Evolutionary conservation across 2,797 vertebrate genomes (phyloP).

Genomic region (Pantherophis vulpinus): DNA sequence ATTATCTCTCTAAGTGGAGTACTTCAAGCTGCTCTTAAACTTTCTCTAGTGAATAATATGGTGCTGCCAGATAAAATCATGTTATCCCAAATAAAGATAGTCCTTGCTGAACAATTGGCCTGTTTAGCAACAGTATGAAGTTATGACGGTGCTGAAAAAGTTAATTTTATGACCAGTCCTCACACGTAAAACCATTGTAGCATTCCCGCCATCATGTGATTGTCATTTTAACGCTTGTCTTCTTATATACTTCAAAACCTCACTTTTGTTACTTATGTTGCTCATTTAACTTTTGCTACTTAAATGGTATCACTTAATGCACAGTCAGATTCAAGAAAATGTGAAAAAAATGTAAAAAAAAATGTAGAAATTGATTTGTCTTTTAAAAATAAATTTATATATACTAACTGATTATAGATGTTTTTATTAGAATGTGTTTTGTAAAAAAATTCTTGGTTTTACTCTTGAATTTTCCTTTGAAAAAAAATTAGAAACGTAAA

Average conservation of each 20-base stretch:
- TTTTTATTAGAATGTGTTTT: too few relatives aligned
- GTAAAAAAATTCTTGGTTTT: too few relatives aligned
- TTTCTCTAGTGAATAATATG: background rate
- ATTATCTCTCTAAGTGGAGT: background rate
- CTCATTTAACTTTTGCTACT: background rate
- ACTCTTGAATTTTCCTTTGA: too few relatives aligned
- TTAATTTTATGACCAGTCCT: background rate
- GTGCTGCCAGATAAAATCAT: background rate
- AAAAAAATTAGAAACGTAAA: too few relatives aligned
- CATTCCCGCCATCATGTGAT: background rate
- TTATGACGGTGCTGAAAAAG: background rate
- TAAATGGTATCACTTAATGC: background rate
- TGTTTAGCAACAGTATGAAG: background rate
- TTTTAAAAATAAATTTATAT: too few relatives aligned
- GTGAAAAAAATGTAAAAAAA: too few relatives aligned
- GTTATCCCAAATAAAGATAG: background rate
- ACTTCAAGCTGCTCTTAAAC: background rate
- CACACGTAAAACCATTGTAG: background rate
- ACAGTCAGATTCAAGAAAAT: background rate
- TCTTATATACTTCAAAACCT: background rate
- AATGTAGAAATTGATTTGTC: too few relatives aligned
- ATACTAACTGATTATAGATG: too few relatives aligned
- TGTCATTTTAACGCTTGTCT: fast-evolving
- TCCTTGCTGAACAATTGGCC: background rate
- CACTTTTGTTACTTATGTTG: background rate